Conservation (phyloP, 2,888 invertebrate species). For the Tenthredo livida region DNA sequence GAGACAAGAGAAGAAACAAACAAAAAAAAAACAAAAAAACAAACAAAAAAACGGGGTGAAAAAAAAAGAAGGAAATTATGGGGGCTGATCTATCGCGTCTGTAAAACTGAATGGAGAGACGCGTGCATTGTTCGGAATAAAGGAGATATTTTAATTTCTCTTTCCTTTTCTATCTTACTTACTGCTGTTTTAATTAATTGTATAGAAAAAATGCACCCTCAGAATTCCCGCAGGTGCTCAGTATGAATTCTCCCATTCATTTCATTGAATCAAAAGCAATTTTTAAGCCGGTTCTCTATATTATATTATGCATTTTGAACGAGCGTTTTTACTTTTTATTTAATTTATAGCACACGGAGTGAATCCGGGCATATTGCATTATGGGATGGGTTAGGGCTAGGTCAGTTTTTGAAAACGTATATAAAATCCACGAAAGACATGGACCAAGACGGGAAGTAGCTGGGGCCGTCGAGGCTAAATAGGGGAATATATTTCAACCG, state of each 20-base stretch:
- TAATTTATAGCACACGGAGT: background rate
- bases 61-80: constrained; percentile 26
- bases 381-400: background rate
- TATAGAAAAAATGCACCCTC: background rate
- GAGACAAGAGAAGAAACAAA: background rate
- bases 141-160: constrained; percentile 18
- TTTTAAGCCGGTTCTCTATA: background rate
- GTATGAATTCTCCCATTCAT: background rate
- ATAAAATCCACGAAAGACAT: background rate
- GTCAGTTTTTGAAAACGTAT: background rate
- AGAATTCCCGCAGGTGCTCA: background rate
- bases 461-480: background rate
- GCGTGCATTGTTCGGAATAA: constrained; percentile 23
- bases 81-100: constrained; percentile 39
- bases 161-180: constrained; percentile 41
- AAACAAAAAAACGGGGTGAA: background rate
- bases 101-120: constrained; percentile 36
- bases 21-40: background rate
- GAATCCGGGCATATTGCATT: background rate
- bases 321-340: background rate
- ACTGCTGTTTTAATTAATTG: constrained; percentile 51
- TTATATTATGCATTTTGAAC: background rate
- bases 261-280: background rate
- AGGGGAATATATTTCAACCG: constrained; percentile 10
- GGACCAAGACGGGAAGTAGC: background rate